Evolutionary conservation across 1,140 invertebrate species (phyloP).

Genomic region (Rhagoletis zephyria): DNA sequence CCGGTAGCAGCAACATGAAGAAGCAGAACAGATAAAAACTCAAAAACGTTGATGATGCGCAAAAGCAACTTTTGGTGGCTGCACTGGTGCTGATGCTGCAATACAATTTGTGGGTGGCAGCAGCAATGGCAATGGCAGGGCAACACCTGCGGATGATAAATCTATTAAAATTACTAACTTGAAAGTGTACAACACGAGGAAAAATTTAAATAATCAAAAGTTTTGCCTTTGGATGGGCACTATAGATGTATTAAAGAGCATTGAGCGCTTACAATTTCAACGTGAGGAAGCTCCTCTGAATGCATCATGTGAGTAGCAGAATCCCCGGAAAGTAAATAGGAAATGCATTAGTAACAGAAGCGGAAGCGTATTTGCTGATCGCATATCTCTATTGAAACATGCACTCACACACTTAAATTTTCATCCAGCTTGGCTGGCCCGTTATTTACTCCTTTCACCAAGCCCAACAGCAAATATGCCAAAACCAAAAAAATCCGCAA

Average conservation of each 20-base stretch:
- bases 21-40: background rate
- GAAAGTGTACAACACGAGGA: background rate
- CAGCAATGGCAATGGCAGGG: background rate
- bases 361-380: constrained; percentile 71
- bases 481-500: background rate
- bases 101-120: background rate
- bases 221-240: constrained; percentile 1
- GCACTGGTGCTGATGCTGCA: background rate
- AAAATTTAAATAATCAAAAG: constrained; percentile 51
- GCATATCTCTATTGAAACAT: constrained; percentile 58
- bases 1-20: background rate
- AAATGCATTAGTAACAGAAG: constrained; percentile 66
- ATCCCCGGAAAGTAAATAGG: constrained; percentile 62
- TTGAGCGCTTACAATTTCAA: background rate
- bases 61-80: background rate
- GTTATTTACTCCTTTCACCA: constrained; percentile 49
- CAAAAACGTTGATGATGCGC: background rate
- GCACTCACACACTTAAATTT: background rate
- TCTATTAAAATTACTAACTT: constrained; percentile 46
- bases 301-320: background rate
- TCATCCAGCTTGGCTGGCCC: constrained; percentile 3
- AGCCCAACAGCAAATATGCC: background rate
- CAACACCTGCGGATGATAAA: constrained; percentile 36
- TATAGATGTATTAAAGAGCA: background rate
- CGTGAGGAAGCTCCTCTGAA: background rate